Percentiles rank a stretch among this genome's conserved stretches.
Conservation (phyloP, 2,888 invertebrate genomes). For the Andricus curvator region DNA sequence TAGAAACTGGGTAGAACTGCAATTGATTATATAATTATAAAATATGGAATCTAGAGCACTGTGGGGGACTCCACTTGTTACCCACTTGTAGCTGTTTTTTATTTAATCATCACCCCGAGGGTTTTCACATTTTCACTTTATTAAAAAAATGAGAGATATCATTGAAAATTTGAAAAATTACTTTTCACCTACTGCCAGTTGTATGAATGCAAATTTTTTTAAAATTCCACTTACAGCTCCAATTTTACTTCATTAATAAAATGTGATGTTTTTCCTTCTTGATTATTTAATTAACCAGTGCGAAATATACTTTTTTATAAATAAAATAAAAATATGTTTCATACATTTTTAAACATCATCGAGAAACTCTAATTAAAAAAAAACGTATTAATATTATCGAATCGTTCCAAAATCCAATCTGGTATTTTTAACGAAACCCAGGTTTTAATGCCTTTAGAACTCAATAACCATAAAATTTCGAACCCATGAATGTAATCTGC, state of each 20-base stretch:
- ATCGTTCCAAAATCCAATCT: background rate
- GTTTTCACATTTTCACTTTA: slow-evolving; percentile 5
- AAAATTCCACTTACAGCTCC: too few relatives aligned
- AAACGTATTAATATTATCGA: background rate
- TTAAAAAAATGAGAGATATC: background rate
- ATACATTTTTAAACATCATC: too few relatives aligned
- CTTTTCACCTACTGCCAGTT: too few relatives aligned
- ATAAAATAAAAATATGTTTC: too few relatives aligned
- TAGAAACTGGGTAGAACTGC: background rate
- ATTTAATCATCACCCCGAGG: slow-evolving; percentile 13
- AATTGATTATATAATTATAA: background rate
- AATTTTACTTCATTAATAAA: too few relatives aligned
- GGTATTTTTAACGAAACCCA: background rate
- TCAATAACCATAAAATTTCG: slow-evolving; percentile 27
- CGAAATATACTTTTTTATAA: too few relatives aligned
- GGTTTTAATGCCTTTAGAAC: slow-evolving; percentile 1
- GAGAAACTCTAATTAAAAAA: background rate
- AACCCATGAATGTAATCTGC: background rate
- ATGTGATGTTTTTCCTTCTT: too few relatives aligned
- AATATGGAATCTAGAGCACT: background rate
- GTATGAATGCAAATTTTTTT: too few relatives aligned
- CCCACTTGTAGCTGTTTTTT: slow-evolving; percentile 31
- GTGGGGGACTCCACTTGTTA: slow-evolving; percentile 6
- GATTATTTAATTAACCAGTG: too few relatives aligned
- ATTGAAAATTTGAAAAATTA: background rate